phyloP scores from a whole-genome alignment of 2,888 invertebrate species.

The Lathronympha strigana region DNA sequence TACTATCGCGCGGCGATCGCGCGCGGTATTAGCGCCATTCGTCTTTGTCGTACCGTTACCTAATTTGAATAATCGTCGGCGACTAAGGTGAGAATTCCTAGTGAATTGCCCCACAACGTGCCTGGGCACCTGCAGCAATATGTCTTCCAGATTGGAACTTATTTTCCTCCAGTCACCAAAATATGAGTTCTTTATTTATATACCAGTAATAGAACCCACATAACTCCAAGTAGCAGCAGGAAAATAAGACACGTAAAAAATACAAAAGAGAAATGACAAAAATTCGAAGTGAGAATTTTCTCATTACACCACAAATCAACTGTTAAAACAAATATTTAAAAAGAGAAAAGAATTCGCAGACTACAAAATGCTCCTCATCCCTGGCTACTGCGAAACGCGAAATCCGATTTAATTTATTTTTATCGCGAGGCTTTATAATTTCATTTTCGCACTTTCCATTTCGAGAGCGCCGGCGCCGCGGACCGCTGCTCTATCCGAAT shows the following conservation, averaged over 20 bases:
- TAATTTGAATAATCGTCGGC: conserved; percentile 81
- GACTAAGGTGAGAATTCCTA: conserved; percentile 75
- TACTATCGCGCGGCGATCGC: conserved; percentile 76
- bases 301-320: conserved; percentile 82
- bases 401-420: conserved; percentile 85
- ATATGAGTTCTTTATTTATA: conserved; percentile 33
- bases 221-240: conserved; percentile 47
- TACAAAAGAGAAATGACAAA: conserved; percentile 59
- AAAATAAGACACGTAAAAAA: conserved; percentile 56
- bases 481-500: conserved; percentile 82
- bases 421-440: conserved; percentile 84
- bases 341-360: conserved; percentile 79
- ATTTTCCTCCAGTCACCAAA: conserved; percentile 30
- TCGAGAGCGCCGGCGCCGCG: conserved; percentile 79
- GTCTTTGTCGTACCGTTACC: conserved; percentile 82
- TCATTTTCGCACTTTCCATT: conserved; percentile 85
- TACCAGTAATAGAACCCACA: conserved; percentile 29
- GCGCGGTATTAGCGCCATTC: conserved; percentile 82
- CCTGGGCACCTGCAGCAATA: conserved; percentile 50
- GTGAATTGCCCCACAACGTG: conserved; percentile 71
- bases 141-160: conserved; percentile 40
- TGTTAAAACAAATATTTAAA: conserved; percentile 83
- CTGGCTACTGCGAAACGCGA: conserved; percentile 81
- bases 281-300: conserved; percentile 78
- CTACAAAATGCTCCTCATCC: conserved; percentile 79